phyloP scores from a whole-genome alignment of 1,140 invertebrate species.

The Trachymyrmex septentrionalis region DNA sequence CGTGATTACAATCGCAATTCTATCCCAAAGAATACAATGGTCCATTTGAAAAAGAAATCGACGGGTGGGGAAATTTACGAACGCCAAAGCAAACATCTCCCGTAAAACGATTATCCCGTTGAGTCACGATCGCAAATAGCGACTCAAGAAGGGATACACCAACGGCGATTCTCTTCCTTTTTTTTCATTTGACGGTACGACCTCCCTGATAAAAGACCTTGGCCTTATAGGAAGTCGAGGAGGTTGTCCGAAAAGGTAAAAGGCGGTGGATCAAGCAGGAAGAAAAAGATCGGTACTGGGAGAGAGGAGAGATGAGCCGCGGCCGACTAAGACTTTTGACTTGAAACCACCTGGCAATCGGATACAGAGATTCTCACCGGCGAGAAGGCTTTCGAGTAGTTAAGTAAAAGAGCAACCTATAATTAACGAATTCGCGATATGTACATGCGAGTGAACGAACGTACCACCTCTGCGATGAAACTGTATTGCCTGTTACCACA shows the following conservation, averaged over 20 bases:
- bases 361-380: slow-evolving; percentile 56
- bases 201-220: slow-evolving; percentile 62
- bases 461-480: slow-evolving; percentile 48
- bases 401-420: slow-evolving; percentile 58
- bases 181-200: slow-evolving; percentile 7
- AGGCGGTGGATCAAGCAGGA: slow-evolving; percentile 25
- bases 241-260: slow-evolving; percentile 49
- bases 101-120: slow-evolving; percentile 44
- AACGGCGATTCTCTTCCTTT: slow-evolving; percentile 1
- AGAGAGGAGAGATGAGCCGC: slow-evolving; percentile 23
- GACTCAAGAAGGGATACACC: slow-evolving; percentile 23
- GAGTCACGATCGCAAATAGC: slow-evolving; percentile 52
- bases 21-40: slow-evolving; percentile 22
- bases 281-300: slow-evolving; percentile 48
- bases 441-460: slow-evolving; percentile 10
- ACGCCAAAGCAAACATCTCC: slow-evolving; percentile 12
- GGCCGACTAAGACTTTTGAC: slow-evolving; percentile 53
- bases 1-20: slow-evolving; percentile 12
- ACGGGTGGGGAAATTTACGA: slow-evolving; percentile 8
- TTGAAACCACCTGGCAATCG: slow-evolving; percentile 65
- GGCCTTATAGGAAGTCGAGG: slow-evolving; percentile 61
- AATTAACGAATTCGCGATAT: slow-evolving; percentile 69
- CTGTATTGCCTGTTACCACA: slow-evolving; percentile 48
- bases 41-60: slow-evolving; percentile 21
- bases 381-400: slow-evolving; percentile 45